A percentile compares a stretch with the other conserved stretches of the same genome.
Evolutionary conservation across 2,113 vertebrate genomes (phyloP).

Genomic region (Hippolais icterina): DNA sequence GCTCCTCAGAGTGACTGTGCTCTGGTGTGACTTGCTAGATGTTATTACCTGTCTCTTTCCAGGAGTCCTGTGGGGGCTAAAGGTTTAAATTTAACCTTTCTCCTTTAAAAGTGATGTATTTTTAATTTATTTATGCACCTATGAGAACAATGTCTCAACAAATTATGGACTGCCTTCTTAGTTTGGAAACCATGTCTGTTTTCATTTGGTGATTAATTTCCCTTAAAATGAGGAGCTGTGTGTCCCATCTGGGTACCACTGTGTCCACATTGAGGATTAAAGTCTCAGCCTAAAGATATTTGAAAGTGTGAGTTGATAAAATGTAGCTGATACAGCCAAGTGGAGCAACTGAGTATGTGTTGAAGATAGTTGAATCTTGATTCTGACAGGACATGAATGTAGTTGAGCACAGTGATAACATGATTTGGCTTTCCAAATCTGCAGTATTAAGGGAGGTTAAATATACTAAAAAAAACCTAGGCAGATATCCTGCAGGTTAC

Average conservation of each 20-base stretch:
- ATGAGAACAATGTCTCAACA: neutral
- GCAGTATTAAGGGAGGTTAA: neutral
- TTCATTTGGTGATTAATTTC: neutral
- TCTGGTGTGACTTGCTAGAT: neutral
- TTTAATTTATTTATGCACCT: neutral
- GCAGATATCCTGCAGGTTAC: neutral
- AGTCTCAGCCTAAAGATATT: neutral
- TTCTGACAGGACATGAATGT: neutral
- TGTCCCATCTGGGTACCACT: neutral
- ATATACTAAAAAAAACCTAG: neutral
- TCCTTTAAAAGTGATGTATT: neutral
- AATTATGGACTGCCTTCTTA: neutral
- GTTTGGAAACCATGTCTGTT: neutral
- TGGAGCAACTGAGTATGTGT: neutral
- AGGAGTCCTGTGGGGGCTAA: neutral
- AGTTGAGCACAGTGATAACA: neutral
- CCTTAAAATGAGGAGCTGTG: neutral
- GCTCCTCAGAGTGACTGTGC: accelerated
- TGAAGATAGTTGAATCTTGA: neutral
- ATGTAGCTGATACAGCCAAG: neutral
- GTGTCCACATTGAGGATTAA: neutral
- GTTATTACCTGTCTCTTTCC: neutral
- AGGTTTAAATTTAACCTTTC: neutral
- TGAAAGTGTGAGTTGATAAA: neutral
- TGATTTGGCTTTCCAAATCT: neutral